phyloP scores from a whole-genome alignment of 2,797 vertebrate genomes.

The Hyperoplus lanceolatus region DNA sequence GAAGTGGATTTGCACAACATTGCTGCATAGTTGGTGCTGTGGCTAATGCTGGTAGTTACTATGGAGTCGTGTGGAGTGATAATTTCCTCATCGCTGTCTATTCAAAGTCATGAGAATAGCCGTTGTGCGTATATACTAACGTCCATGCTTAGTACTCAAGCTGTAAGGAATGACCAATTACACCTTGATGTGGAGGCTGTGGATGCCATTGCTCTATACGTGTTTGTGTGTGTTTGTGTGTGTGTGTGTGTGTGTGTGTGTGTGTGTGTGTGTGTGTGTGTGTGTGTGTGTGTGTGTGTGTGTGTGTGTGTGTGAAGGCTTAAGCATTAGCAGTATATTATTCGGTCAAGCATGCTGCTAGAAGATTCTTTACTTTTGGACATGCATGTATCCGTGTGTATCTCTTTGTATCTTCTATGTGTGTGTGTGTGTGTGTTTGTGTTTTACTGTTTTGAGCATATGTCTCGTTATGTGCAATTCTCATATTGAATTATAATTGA shows the following conservation, averaged over 20 bases:
- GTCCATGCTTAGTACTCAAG: too few species aligned
- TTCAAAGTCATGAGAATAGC: neutral
- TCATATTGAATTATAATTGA: too few species aligned
- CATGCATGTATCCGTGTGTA: constrained; percentile 53
- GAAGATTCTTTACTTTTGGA: neutral
- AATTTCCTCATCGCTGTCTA: neutral
- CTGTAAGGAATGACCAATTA: too few species aligned
- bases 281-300: constrained; percentile 24
- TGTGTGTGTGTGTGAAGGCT: constrained; percentile 16
- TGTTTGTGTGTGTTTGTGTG: constrained; percentile 3
- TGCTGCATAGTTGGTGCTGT: neutral
- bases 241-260: constrained; percentile 27
- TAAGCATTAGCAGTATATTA: constrained; percentile 9
- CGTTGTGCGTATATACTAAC: too few species aligned
- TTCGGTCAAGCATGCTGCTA: constrained; percentile 19
- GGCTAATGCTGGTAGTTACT: neutral
- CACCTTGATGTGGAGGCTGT: constrained; percentile 7
- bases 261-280: constrained; percentile 20
- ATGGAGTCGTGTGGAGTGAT: neutral
- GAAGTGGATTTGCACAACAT: neutral
- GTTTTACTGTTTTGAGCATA: neutral
- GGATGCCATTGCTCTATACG: neutral
- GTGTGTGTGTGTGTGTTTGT: constrained; percentile 2
- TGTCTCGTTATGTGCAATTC: too few species aligned
- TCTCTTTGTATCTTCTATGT: constrained; percentile 3